phyloP scores from a whole-genome alignment of 2,888 invertebrate species.

The Polyommatus iphigenia region DNA sequence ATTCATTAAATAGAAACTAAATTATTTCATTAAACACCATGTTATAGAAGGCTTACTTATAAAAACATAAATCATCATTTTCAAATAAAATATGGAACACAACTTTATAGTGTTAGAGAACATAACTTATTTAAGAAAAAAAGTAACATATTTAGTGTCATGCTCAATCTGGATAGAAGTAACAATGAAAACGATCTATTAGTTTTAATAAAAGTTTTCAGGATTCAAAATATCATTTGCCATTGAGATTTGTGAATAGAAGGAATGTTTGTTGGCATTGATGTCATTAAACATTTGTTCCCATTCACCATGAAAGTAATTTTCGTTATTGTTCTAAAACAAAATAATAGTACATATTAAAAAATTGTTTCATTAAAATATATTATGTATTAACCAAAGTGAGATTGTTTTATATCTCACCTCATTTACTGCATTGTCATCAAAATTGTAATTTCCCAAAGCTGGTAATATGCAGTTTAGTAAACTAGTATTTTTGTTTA shows the following conservation, averaged over 20 bases:
- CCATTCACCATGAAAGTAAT: conserved; percentile 71
- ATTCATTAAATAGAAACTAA: too few relatives aligned
- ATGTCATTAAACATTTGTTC: conserved; percentile 75
- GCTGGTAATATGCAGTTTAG: conserved; percentile 73
- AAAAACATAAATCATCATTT: not conserved
- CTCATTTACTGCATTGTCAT: conserved; percentile 63
- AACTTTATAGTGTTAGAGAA: too few relatives aligned
- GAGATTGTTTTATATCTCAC: conserved; percentile 45
- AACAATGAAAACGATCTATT: too few relatives aligned
- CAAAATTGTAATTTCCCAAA: conserved; percentile 63
- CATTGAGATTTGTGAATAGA: conserved; percentile 73
- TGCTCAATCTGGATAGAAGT: too few relatives aligned
- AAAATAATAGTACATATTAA: conserved; percentile 23
- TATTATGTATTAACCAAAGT: not conserved
- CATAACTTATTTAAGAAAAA: too few relatives aligned
- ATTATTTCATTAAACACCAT: too few relatives aligned
- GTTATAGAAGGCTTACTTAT: too few relatives aligned
- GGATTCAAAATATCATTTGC: conserved; percentile 73
- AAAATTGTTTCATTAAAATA: not conserved
- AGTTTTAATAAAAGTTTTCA: conserved; percentile 42
- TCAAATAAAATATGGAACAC: too few relatives aligned
- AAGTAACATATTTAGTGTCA: too few relatives aligned
- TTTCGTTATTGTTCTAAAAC: conserved; percentile 55
- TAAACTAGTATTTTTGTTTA: conserved; percentile 59
- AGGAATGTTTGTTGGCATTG: conserved; percentile 58